These are phyloP conservation scores for Lepisosteus osseus DNA, from an alignment of 2,113 vertebrate species.

Conservation along the genomic window DNA sequence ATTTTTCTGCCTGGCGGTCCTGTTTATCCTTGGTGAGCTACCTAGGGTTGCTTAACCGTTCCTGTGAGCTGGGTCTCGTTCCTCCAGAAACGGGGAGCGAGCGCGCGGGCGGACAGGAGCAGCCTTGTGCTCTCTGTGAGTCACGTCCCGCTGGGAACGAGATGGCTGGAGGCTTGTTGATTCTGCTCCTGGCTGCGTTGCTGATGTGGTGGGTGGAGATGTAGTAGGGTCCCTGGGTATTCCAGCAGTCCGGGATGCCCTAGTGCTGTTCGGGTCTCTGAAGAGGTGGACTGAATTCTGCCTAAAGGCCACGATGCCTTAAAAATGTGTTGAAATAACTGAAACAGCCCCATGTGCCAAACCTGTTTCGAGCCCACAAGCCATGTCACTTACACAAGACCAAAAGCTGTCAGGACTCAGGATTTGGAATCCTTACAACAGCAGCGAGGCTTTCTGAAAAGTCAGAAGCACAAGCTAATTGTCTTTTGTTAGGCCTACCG, in stretches of 20 bases:
- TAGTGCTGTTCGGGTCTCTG: too few species aligned
- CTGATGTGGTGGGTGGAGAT: conserved; percentile 12
- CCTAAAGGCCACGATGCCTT: too few species aligned
- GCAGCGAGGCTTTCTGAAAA: conserved; percentile 20
- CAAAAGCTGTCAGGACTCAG: too few species aligned
- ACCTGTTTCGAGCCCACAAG: too few species aligned
- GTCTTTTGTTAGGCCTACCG: conserved; percentile 37
- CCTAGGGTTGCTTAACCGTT: neutral
- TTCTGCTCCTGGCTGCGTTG: neutral
- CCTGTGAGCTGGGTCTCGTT: conserved; percentile 12
- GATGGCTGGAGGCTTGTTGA: conserved; percentile 7
- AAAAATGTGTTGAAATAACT: too few species aligned
- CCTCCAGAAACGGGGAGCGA: conserved; percentile 10
- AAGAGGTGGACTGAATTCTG: too few species aligned
- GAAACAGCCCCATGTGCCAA: too few species aligned
- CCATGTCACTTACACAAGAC: too few species aligned
- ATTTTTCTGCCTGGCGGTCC: too few species aligned
- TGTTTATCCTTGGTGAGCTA: too few species aligned
- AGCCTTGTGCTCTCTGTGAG: conserved; percentile 42
- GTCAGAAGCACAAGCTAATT: conserved; percentile 48
- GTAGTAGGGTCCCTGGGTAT: neutral
- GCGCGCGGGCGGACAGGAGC: conserved; percentile 33
- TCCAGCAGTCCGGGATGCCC: too few species aligned
- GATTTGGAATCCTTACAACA: too few species aligned
- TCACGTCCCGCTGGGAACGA: neutral